These are phyloP conservation scores for Ochlodes sylvanus DNA, from an alignment of 2,888 invertebrate species.

Conservation along the genomic window DNA sequence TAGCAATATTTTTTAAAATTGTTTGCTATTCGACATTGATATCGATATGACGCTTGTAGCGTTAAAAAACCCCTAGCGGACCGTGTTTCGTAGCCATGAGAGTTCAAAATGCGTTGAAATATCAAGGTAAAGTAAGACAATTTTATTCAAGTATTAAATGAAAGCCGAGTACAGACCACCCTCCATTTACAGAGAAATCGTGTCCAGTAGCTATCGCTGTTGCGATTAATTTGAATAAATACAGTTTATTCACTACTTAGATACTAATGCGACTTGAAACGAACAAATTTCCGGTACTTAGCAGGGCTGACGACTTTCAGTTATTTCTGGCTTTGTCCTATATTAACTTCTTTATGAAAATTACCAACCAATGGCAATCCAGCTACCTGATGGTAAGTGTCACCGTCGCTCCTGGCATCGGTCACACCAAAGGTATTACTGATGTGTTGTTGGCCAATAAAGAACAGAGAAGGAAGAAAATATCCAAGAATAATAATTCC, in stretches of 20 bases:
- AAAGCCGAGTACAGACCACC: slow-evolving; percentile 15
- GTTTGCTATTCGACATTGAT: too few relatives aligned
- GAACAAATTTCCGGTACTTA: slow-evolving; percentile 22
- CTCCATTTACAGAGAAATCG: slow-evolving; percentile 30
- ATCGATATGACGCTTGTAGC: too few relatives aligned
- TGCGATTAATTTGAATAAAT: slow-evolving; percentile 34
- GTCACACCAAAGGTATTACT: too few relatives aligned
- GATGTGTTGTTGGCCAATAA: too few relatives aligned
- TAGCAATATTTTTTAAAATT: too few relatives aligned
- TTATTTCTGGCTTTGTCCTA: neutral
- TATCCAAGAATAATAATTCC: too few relatives aligned
- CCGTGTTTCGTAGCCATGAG: neutral
- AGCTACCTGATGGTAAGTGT: too few relatives aligned
- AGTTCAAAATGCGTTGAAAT: neutral
- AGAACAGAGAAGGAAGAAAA: too few relatives aligned
- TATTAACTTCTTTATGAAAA: neutral
- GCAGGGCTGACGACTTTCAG: neutral
- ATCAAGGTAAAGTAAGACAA: neutral
- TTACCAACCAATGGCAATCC: too few relatives aligned
- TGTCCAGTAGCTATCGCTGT: slow-evolving; percentile 22
- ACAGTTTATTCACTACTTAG: slow-evolving; percentile 19
- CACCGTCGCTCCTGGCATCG: too few relatives aligned
- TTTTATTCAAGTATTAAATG: neutral
- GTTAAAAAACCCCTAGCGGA: too few relatives aligned
- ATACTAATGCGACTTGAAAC: slow-evolving; percentile 30